Percentiles rank a stretch among this genome's conserved stretches.
Evolutionary conservation across 2,113 vertebrate species (phyloP).

Genomic region (Sialia sialis): DNA sequence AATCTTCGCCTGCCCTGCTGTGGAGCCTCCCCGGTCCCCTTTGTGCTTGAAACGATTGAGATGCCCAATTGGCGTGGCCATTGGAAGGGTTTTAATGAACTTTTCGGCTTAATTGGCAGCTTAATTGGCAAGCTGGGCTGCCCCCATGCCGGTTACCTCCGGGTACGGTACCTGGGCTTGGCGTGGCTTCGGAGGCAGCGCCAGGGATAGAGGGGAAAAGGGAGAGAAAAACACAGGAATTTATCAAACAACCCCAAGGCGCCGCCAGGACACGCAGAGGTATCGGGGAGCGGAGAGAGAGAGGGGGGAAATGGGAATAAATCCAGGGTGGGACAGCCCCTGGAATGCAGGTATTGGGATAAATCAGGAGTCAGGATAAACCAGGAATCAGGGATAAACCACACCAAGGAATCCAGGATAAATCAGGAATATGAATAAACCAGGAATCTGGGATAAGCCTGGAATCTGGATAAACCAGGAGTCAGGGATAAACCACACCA

Average conservation of each 20-base stretch:
- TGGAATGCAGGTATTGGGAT: not conserved
- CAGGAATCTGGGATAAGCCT: not conserved
- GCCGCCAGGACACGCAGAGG: not conserved
- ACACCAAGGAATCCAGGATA: not conserved
- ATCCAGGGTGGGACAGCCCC: not conserved
- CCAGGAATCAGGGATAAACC: not conserved
- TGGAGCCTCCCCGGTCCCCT: not conserved
- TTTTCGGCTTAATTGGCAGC: conserved; percentile 22
- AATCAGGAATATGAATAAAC: not conserved
- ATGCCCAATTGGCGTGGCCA: not conserved
- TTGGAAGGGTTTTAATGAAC: conserved; percentile 64
- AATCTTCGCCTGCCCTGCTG: not conserved
- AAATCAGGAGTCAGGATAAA: not conserved
- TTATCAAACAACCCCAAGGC: conserved; percentile 52
- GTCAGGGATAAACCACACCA: not conserved
- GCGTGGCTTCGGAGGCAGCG: conserved; percentile 79
- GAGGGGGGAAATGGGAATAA: not conserved
- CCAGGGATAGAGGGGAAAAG: conserved; percentile 63
- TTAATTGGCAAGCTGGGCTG: not conserved
- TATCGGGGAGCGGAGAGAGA: not conserved
- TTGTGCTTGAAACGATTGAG: not conserved
- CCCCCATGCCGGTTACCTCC: conserved; percentile 80
- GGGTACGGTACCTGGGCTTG: conserved; percentile 85
- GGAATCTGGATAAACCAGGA: not conserved
- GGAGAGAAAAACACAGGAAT: conserved; percentile 71